phyloP scores from a whole-genome alignment of 2,888 invertebrate species.

The Microchrysa polita region DNA sequence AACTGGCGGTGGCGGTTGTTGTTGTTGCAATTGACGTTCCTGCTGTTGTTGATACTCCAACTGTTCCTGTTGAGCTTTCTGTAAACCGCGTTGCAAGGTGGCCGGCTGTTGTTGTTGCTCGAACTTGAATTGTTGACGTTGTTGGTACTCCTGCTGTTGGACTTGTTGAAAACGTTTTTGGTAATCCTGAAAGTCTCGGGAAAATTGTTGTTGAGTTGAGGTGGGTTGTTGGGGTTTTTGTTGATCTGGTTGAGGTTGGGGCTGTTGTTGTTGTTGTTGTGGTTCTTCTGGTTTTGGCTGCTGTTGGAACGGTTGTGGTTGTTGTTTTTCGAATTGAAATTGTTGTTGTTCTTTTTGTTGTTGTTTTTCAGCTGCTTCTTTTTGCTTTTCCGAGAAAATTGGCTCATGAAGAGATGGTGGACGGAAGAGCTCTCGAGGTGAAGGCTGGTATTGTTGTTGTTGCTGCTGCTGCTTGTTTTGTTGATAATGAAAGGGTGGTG shows the following conservation, averaged over 20 bases:
- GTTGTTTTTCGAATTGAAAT: slow-evolving; percentile 5
- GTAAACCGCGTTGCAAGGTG: not conserved
- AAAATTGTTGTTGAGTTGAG: not conserved
- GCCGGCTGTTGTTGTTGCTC: not conserved
- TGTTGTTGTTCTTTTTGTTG: not conserved
- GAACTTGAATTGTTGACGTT: not conserved
- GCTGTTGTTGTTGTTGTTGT: not conserved
- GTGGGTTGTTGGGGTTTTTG: not conserved
- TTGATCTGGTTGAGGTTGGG: not conserved
- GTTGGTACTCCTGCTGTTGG: not conserved
- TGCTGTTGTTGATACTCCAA: not conserved
- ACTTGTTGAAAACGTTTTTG: slow-evolving; percentile 1
- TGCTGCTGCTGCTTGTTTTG: not conserved
- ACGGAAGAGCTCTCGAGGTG: not conserved
- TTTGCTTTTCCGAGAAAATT: not conserved
- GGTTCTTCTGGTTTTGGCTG: not conserved
- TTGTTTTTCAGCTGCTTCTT: not conserved
- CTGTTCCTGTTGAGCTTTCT: not conserved
- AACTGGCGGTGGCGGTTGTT: no score
- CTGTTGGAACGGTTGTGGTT: not conserved
- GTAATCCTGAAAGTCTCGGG: not conserved
- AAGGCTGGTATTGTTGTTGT: not conserved
- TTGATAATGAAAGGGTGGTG: not conserved
- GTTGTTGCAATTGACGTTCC: not conserved
- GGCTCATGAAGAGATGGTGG: not conserved